These are phyloP conservation scores for Ascidia mentula DNA, from an alignment of 23 tunicate species.

Conservation along the genomic window DNA sequence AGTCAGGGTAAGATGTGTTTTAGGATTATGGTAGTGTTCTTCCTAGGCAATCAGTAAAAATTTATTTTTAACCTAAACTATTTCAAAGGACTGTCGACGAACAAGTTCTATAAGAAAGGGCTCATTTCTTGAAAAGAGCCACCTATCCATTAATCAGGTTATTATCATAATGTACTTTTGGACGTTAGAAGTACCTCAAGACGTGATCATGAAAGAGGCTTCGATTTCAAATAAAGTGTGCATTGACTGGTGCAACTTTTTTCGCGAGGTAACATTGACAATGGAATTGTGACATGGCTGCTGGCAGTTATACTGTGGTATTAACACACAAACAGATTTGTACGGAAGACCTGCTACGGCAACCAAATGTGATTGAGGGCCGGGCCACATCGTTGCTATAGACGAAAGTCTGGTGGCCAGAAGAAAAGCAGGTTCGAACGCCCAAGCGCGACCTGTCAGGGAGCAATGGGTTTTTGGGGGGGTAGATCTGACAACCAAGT, in stretches of 20 bases:
- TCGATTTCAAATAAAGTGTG: background rate
- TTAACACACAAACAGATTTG: no score
- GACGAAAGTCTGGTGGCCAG: slow-evolving; percentile 13
- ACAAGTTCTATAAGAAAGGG: background rate
- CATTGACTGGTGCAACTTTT: background rate
- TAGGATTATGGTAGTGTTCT: no score
- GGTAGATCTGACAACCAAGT: background rate
- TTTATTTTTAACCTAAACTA: no score
- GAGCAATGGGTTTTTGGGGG: slow-evolving; percentile 27
- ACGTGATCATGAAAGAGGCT: background rate
- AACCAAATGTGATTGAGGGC: slow-evolving; percentile 1
- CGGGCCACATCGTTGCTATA: slow-evolving; percentile 13
- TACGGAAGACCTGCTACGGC: background rate
- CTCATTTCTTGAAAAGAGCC: slow-evolving; percentile 2
- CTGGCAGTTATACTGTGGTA: no score
- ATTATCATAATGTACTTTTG: background rate
- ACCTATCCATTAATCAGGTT: background rate
- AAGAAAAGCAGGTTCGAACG: slow-evolving; percentile 8
- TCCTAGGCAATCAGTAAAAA: no score
- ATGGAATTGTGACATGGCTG: no score
- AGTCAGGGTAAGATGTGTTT: no score
- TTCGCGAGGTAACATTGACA: background rate
- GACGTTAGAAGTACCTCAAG: background rate
- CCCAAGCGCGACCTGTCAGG: slow-evolving; percentile 14
- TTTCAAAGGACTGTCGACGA: no score